Conservation (phyloP, 2,888 invertebrate genomes). For the Ceratothoa steindachneri region DNA sequence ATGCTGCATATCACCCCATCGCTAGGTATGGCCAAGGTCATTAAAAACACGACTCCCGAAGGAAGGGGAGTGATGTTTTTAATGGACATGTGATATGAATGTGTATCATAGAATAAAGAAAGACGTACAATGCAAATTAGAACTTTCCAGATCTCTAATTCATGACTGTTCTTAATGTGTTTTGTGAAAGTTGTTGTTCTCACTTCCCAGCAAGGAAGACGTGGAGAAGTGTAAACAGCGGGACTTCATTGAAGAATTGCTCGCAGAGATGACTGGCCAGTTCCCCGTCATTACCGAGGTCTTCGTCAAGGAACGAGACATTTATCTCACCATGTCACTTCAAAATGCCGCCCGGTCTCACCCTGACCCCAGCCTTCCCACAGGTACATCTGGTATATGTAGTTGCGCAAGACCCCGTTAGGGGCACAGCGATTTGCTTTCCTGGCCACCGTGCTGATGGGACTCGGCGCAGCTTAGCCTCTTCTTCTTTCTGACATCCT, state of each 20-base stretch:
- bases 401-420: not conserved
- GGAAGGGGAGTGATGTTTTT: too few relatives aligned
- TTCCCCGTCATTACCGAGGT: slow-evolving; percentile 87
- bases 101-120: too few relatives aligned
- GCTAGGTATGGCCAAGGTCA: too few relatives aligned
- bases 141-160: too few relatives aligned
- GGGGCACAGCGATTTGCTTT: too few relatives aligned
- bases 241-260: slow-evolving; percentile 82
- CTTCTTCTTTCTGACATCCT: too few relatives aligned
- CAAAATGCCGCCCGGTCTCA: slow-evolving; percentile 62
- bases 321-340: slow-evolving; percentile 81
- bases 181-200: too few relatives aligned
- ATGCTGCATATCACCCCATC: too few relatives aligned
- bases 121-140: too few relatives aligned
- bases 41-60: too few relatives aligned
- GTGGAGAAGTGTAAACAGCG: slow-evolving; percentile 89
- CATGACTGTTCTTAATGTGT: too few relatives aligned
- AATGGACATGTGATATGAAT: too few relatives aligned
- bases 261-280: slow-evolving; percentile 88
- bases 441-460: not conserved
- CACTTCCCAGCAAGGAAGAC: slow-evolving; percentile 70
- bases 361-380: slow-evolving; percentile 23
- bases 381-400: slow-evolving; percentile 17
- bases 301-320: slow-evolving; percentile 89
- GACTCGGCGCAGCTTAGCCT: not conserved